Evolutionary conservation across 2,113 vertebrate species (phyloP), one percentile per base, ranked within the genome.

Genomic region (Oxyura jamaicensis): DNA sequence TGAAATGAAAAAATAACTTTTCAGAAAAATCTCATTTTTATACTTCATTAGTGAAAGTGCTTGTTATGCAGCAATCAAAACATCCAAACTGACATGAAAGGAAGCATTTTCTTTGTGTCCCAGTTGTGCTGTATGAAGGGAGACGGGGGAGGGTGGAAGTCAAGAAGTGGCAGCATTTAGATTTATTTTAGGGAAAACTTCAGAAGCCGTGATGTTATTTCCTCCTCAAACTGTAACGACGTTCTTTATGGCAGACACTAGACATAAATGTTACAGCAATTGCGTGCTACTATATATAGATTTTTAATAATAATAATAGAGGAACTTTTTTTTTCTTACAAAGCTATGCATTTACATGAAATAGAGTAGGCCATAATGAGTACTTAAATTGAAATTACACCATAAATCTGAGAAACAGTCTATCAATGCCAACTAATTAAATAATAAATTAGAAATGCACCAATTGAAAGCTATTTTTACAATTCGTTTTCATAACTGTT

Each of bases 41-140:
- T 91, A 66, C 22, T 71, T 41, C 25, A 66, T 90, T 83, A 59
- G 59, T 75, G 39, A 68, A 94, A 91, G 58, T 46, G 17, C 66
- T 87, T 85, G 29, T 67, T 93, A 79, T 29, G 36, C 25, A 91
- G 62, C 74, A 67, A 69, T 80, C 35, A n/a, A 62, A 88, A 83
- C 68, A 91, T 73, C 85, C 73, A 72, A 95, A 69, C 59, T 86
- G 72, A 66, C 72, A 0, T 23, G 41, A 83, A 93, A 90, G 31
- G 88, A 95, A 39, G 82, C 79, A n/a, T 66, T 83, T 88, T 93
- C 79, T 68, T 91, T 93, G 56, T 82, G 53, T 50, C 41, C 63
- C 75, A 71, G 50, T 95, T 85, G 71, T 39, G 13, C 33, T 62
- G 5, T 14, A 68, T 35, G 82, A 90, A 85, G 23, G 56, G 42